Percentiles rank a stretch among this genome's conserved stretches.
Conservation (phyloP, 2,113 vertebrate genomes). For the Halichoerus grypus region DNA sequence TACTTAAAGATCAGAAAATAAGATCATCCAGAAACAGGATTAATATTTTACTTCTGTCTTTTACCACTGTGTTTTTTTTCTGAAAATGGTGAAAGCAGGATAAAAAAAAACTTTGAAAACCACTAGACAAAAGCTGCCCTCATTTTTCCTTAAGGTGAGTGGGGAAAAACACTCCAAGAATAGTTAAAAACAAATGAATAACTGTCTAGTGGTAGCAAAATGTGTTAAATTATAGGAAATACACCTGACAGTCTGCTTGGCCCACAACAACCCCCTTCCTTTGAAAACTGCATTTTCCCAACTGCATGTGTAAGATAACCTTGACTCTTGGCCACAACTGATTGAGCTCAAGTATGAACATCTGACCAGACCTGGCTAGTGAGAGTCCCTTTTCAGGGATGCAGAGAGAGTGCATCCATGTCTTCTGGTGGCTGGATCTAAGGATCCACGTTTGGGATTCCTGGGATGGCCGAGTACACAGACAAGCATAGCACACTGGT, state of each 20-base stretch:
- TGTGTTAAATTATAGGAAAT: background rate
- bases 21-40: background rate
- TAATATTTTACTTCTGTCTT: background rate
- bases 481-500: background rate
- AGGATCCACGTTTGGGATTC: background rate
- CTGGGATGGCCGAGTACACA: accelerated
- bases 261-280: background rate
- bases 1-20: background rate
- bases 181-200: background rate
- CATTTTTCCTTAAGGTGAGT: background rate
- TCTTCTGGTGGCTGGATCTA: background rate
- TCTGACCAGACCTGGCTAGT: background rate
- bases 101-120: background rate
- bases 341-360: background rate
- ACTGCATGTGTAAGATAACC: accelerated
- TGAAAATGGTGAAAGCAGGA: background rate
- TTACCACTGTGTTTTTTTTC: background rate
- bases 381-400: background rate
- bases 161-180: background rate
- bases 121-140: background rate
- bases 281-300: too few species aligned
- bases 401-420: background rate
- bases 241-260: accelerated
- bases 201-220: background rate
- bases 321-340: background rate